Percentiles rank a stretch among this genome's conserved stretches.
Conservation (phyloP, 1,140 invertebrate species). For the Manduca sexta region DNA sequence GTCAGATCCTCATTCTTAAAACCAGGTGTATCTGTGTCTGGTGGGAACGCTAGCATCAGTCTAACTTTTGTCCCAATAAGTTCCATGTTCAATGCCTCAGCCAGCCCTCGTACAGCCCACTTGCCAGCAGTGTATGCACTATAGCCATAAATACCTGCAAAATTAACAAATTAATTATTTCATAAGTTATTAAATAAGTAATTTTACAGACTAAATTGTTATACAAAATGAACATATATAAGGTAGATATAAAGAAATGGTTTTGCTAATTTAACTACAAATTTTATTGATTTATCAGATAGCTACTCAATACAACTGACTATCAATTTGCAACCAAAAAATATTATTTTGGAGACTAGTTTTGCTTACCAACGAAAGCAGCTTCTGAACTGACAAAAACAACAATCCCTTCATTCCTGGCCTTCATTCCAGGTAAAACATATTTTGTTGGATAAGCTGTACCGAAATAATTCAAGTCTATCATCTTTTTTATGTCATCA, state of each 20-base stretch:
- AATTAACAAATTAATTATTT: background rate
- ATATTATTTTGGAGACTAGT: background rate
- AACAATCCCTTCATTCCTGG: conserved; percentile 81
- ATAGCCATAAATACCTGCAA: conserved; percentile 87
- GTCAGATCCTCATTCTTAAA: conserved; percentile 88
- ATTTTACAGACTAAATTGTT: too few species aligned
- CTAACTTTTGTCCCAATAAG: conserved; percentile 85
- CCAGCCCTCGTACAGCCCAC: conserved; percentile 95
- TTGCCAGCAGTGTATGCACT: conserved; percentile 94
- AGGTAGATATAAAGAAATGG: too few species aligned
- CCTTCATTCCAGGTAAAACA: conserved; percentile 82
- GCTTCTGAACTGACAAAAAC: conserved; percentile 93
- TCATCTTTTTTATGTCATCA: conserved; percentile 80
- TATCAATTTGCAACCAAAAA: too few species aligned
- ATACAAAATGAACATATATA: too few species aligned
- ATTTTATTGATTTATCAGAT: too few species aligned
- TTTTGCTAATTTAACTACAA: too few species aligned
- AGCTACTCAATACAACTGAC: too few species aligned
- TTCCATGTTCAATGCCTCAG: conserved; percentile 96
- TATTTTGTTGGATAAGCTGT: conserved; percentile 82
- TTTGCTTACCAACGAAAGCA: conserved; percentile 84
- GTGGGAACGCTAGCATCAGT: conserved; percentile 92
- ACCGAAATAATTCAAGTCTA: conserved; percentile 83
- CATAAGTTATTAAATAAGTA: background rate
- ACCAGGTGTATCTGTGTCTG: conserved; percentile 98